Conservation (phyloP, 2,797 vertebrate genomes). For the Halcyon leucocephala region DNA sequence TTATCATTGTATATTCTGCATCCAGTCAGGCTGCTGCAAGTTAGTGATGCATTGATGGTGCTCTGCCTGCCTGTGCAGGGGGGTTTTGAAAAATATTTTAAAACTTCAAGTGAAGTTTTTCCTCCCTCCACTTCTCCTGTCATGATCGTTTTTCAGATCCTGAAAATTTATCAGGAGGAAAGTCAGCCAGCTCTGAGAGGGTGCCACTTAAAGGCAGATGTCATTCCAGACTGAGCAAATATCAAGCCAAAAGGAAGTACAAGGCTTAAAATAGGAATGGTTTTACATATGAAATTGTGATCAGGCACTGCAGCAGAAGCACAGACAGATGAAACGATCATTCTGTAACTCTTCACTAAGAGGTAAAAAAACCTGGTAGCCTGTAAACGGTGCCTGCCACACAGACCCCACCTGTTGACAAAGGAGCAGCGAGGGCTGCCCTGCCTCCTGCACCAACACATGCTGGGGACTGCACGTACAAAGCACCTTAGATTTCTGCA, state of each 20-base stretch:
- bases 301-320: background rate
- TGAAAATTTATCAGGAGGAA: slow-evolving; percentile 2
- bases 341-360: background rate
- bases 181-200: slow-evolving; percentile 28
- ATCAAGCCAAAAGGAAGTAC: slow-evolving; percentile 33
- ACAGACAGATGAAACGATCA: background rate
- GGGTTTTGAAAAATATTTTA: background rate
- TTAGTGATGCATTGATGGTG: background rate
- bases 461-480: background rate
- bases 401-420: background rate
- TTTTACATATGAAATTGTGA: background rate
- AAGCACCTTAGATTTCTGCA: background rate
- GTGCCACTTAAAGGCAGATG: slow-evolving; percentile 53
- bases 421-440: background rate
- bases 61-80: background rate
- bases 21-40: background rate
- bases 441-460: background rate
- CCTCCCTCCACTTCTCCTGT: background rate
- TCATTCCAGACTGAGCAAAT: slow-evolving; percentile 42
- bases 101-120: background rate
- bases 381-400: background rate
- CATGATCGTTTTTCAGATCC: slow-evolving; percentile 8
- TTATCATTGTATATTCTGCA: background rate
- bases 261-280: background rate
- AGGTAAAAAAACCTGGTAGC: background rate